Percentiles rank a stretch among this genome's conserved stretches.
Conservation (phyloP, 2,113 vertebrate species). For the Paratilapia polleni region DNA sequence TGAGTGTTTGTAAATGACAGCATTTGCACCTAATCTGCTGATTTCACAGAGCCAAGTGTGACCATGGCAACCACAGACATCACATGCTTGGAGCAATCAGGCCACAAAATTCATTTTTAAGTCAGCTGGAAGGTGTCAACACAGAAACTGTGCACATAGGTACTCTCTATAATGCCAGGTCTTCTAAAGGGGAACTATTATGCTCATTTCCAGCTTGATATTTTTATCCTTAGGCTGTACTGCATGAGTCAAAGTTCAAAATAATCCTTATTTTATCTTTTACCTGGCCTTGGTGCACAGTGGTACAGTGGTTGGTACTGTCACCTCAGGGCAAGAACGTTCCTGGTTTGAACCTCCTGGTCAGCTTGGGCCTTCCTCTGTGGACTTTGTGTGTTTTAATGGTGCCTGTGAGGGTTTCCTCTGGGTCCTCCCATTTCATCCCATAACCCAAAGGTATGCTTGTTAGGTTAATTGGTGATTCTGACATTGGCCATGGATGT, state of each 20-base stretch:
- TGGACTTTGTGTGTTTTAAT: too few species aligned
- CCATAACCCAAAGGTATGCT: too few species aligned
- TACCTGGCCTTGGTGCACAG: fast-evolving
- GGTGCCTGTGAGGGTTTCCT: too few species aligned
- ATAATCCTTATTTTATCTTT: background rate
- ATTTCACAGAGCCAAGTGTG: background rate
- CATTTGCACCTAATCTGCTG: background rate
- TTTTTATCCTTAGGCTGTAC: background rate
- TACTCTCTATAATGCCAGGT: background rate
- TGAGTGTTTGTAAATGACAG: background rate
- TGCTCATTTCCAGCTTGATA: background rate
- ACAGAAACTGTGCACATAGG: background rate
- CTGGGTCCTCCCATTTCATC: too few species aligned
- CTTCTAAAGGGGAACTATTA: fast-evolving
- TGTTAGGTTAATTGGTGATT: too few species aligned
- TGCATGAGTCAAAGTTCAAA: background rate
- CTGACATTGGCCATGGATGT: too few species aligned
- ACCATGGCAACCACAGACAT: conserved; percentile 16
- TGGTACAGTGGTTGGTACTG: background rate
- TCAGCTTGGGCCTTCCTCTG: too few species aligned
- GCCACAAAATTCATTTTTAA: conserved; percentile 8
- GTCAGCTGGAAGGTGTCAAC: conserved; percentile 12
- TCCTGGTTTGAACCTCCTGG: too few species aligned
- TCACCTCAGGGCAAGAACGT: too few species aligned
- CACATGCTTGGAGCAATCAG: background rate